Conservation (phyloP, 2,113 vertebrate genomes). For the Rostratula benghalensis region DNA sequence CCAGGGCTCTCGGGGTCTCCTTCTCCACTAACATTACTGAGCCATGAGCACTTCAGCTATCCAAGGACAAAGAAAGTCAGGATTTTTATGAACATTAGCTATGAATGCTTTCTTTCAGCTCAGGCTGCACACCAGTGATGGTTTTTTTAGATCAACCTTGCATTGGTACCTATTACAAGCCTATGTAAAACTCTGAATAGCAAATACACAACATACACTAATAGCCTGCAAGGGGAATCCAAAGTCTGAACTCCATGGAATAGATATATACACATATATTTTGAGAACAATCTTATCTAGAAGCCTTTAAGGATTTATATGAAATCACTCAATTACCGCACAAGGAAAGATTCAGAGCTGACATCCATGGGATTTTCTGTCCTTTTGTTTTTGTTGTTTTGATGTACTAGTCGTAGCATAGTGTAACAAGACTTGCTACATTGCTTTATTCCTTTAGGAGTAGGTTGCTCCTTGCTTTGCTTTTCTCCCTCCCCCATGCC, state of each 20-base stretch:
- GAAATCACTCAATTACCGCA: neutral
- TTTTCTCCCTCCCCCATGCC: conserved; percentile 21
- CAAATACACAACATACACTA: conserved; percentile 17
- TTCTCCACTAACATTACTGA: neutral
- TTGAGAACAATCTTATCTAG: neutral
- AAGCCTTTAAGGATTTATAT: neutral
- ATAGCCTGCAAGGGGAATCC: neutral
- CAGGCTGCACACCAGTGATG: neutral
- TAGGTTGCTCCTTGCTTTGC: neutral
- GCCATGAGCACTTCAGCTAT: neutral
- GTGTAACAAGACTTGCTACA: neutral
- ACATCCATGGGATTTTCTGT: neutral
- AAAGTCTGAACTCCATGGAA: neutral
- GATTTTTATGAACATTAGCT: neutral
- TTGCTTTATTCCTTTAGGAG: conserved; percentile 13
- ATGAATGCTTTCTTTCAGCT: neutral
- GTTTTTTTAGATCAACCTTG: conserved; percentile 20
- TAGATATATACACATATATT: too few species aligned
- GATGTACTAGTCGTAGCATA: neutral
- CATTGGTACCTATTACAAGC: neutral
- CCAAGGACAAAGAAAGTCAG: neutral
- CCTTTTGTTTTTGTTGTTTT: neutral
- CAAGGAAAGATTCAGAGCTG: neutral
- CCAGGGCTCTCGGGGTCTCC: neutral
- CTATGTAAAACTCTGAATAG: neutral